Base-by-base conservation (phyloP, 2,113 vertebrate species). In the Lagopus muta region DNA sequence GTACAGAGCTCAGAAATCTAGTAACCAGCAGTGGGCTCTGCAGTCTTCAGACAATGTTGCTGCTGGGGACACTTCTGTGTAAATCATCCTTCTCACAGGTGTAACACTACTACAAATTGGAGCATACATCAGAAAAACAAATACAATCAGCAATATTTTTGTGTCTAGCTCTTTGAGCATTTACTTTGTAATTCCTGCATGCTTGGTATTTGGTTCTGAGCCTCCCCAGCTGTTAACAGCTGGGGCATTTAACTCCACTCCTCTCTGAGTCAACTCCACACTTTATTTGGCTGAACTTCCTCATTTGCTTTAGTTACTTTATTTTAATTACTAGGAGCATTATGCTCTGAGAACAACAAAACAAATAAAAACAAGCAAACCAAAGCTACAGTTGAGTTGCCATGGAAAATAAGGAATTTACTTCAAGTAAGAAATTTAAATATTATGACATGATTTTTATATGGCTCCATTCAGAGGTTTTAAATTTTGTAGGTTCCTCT, bases 21-120 rank as follows among this genome's bases (percentile, higher is more conserved):
- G 7, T 3, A 65, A 14, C 17, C 48, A 77, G 10, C 32, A 77
- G 2, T 9, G 0, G 0, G 7, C 8, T 14, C 14, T 80, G 72
- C 15, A 6, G 21, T 50, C 48, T 69, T 86, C 13, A 70, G 36
- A 32, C 25, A 75, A 34, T 0, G 0, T 12, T 8, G 20, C 2
- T 24, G 19, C 8, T n/a, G 54, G 21, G 6, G 10, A 38, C 13
- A 12, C 16, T 69, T 14, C 10, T 47, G 22, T 13, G 27, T 17
- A 38, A 76, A 83, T 25, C 32, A 47, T 72, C 24, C 11, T 77
- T 81, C 32, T 19, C 38, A 73, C 48, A 69, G 13, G 11, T 2
- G 1, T 20, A 27, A 11, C 24, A 80, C 52, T 6, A 60, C 38
- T 86, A 60, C 24, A 52, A 36, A 61, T 5, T 60, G 55, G 34